These are phyloP conservation scores for Sebastes steindachneri DNA, from an alignment of 2,797 vertebrate genomes.

Conservation along the genomic window DNA sequence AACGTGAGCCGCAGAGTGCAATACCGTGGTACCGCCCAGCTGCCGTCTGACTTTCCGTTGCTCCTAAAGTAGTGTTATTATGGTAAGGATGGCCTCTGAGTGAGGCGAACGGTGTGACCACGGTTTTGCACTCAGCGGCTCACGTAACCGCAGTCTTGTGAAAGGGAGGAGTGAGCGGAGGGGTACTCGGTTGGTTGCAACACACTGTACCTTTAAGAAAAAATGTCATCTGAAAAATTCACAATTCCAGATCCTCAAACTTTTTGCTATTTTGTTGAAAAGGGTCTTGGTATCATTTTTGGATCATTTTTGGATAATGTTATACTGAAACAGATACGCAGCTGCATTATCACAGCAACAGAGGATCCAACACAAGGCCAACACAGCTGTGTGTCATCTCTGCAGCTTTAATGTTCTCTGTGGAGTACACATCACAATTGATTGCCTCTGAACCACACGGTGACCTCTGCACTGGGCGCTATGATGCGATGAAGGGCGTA, in stretches of 20 bases:
- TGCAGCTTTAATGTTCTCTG: constrained; percentile 22
- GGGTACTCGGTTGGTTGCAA: too few species aligned
- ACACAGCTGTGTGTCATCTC: neutral
- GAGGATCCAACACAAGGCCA: constrained; percentile 28
- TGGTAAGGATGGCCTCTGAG: too few species aligned
- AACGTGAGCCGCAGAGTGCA: too few species aligned
- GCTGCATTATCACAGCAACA: neutral
- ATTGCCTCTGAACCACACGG: neutral
- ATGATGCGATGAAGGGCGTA: neutral
- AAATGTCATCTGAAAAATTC: neutral
- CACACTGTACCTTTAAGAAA: neutral
- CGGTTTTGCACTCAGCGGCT: too few species aligned
- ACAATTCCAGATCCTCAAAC: neutral
- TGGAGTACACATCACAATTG: constrained; percentile 23
- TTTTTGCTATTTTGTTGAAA: neutral
- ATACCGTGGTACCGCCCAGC: too few species aligned
- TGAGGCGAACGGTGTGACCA: too few species aligned
- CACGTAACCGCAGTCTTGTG: too few species aligned
- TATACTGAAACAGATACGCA: neutral
- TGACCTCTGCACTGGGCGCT: neutral
- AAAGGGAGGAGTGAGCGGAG: too few species aligned
- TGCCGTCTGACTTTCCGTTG: too few species aligned
- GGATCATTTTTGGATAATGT: neutral
- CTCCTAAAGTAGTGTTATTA: too few species aligned
- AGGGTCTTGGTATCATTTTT: neutral